phyloP scores from a whole-genome alignment of 2,888 invertebrate species.

The Anodontia alba region DNA sequence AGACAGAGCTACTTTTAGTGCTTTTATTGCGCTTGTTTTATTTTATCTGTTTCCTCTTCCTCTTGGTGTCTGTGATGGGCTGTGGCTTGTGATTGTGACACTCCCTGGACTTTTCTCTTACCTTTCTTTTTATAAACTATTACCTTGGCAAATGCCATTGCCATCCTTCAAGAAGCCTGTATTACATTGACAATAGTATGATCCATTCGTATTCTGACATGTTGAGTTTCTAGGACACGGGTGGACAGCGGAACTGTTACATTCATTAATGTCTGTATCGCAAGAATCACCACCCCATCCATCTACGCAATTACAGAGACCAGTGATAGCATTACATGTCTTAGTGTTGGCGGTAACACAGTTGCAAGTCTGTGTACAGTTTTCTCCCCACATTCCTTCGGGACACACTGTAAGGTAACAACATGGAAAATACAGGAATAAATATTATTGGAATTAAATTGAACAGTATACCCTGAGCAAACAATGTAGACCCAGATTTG shows the following conservation, averaged over 20 bases:
- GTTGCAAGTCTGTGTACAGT: constrained; percentile 32
- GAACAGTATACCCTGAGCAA: no score
- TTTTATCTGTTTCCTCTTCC: no score
- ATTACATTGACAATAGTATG: constrained; percentile 46
- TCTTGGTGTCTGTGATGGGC: no score
- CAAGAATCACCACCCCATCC: constrained; percentile 64
- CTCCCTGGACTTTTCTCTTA: no score
- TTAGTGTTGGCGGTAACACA: constrained; percentile 46
- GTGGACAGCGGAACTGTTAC: constrained; percentile 1
- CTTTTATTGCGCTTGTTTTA: no score
- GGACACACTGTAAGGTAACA: constrained; percentile 39
- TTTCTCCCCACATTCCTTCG: constrained; percentile 46
- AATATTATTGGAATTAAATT: no score
- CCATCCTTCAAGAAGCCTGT: constrained; percentile 38
- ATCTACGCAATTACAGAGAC: constrained; percentile 40
- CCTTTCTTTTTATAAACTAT: no score
- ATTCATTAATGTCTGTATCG: constrained; percentile 55
- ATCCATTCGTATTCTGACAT: constrained; percentile 43
- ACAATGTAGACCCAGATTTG: no score
- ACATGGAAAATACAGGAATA: not conserved
- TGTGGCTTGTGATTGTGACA: no score
- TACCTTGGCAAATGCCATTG: constrained; percentile 29
- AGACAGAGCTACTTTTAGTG: no score
- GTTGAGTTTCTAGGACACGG: constrained; percentile 40
- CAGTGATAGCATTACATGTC: constrained; percentile 39